Evolutionary conservation across 2,797 vertebrate species (phyloP).

Genomic region (Pelobates cultripes): DNA sequence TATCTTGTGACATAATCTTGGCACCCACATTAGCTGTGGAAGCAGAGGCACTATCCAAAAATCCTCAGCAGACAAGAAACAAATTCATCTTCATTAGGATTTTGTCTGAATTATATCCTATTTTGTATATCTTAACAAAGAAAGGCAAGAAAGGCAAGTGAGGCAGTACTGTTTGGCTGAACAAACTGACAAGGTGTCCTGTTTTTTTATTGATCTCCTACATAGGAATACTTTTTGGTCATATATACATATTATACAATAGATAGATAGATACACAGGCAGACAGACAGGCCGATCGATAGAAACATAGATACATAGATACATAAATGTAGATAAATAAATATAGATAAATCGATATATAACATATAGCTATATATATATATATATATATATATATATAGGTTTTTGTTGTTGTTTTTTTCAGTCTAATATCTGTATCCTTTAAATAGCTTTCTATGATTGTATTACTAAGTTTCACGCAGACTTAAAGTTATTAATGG

Average conservation of each 20-base stretch:
- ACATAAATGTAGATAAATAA: not conserved
- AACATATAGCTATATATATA: no score
- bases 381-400: no score
- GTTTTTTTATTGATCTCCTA: not conserved
- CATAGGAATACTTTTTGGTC: not conserved
- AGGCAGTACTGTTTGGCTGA: not conserved
- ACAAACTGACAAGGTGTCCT: not conserved
- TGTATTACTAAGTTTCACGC: no score
- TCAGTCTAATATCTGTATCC: no score
- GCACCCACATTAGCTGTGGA: slow-evolving; percentile 74
- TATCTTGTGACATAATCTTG: slow-evolving; percentile 70
- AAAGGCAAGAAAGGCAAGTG: slow-evolving; percentile 1
- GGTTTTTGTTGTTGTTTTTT: no score
- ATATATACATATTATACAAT: not conserved
- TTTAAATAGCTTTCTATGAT: no score
- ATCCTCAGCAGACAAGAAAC: slow-evolving; percentile 69
- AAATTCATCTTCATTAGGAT: slow-evolving; percentile 86
- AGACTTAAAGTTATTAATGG: no score
- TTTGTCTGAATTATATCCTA: slow-evolving; percentile 69
- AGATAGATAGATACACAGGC: not conserved
- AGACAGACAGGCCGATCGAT: no score
- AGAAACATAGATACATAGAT: not conserved
- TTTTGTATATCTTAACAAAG: slow-evolving; percentile 69
- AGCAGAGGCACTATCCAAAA: slow-evolving; percentile 76
- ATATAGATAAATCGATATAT: not conserved